Evolutionary conservation across 2,888 invertebrate species (phyloP).

Genomic region (Aspidiotus destructor): DNA sequence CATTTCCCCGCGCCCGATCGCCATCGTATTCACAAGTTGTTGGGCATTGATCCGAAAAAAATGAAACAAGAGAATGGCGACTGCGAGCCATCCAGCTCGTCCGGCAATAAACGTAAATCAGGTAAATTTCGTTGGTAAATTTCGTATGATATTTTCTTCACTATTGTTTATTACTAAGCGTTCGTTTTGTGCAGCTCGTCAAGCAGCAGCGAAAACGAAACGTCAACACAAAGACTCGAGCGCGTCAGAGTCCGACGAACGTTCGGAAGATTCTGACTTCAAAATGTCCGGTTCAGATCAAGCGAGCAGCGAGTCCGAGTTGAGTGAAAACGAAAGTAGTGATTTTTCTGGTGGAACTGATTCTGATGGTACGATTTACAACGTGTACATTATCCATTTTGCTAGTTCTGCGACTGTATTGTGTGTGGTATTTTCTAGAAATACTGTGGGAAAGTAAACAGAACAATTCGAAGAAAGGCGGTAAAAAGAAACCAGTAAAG

Average conservation of each 20-base stretch:
- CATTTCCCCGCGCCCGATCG: conserved; percentile 96
- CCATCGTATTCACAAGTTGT: conserved; percentile 64
- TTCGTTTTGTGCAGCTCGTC: conserved; percentile 44
- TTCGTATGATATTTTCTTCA: not conserved
- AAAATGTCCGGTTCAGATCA: conserved; percentile 46
- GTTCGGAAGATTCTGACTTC: conserved; percentile 51
- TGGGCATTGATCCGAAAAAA: conserved; percentile 44
- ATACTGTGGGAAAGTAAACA: conserved; percentile 8
- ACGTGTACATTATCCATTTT: no score
- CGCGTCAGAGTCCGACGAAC: conserved; percentile 53
- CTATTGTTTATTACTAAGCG: not conserved
- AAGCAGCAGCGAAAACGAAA: conserved; percentile 51
- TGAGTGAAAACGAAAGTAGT: conserved; percentile 54
- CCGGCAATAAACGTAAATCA: conserved; percentile 51
- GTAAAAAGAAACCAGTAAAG: conserved; percentile 51
- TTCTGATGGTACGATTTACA: conserved; percentile 55
- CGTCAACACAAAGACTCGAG: conserved; percentile 49
- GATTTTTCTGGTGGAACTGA: conserved; percentile 83
- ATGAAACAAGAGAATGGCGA: conserved; percentile 32
- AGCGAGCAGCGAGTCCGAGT: not conserved
- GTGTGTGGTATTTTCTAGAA: conserved; percentile 1
- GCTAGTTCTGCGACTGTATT: not conserved
- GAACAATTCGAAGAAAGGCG: conserved; percentile 49
- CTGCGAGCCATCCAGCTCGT: conserved; percentile 33
- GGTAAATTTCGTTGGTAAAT: conserved; percentile 39